Evolutionary conservation across 1,140 invertebrate species (phyloP).

Genomic region (Pemphigus obesinymphae): DNA sequence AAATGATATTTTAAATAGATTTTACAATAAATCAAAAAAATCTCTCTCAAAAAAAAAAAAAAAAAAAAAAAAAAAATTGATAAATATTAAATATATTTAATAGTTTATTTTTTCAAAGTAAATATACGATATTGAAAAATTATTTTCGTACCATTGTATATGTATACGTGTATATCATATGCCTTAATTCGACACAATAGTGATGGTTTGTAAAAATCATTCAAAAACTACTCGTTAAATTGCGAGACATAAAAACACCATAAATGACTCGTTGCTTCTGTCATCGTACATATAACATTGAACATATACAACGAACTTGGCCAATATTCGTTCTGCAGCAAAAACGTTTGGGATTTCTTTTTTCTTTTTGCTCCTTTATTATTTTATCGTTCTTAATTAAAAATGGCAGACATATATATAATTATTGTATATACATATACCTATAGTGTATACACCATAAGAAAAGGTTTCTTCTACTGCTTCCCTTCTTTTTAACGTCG

Average conservation of each 20-base stretch:
- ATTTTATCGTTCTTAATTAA: not conserved
- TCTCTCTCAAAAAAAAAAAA: no score
- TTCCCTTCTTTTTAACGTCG: no score
- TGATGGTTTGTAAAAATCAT: not conserved
- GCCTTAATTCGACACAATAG: not conserved
- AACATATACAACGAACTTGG: not conserved
- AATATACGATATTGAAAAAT: no score
- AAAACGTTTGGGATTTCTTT: not conserved
- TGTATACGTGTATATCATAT: no score
- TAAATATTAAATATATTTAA: no score
- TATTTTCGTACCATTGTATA: no score
- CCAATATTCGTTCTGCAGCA: not conserved
- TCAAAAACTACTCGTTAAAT: not conserved
- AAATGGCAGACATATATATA: not conserved
- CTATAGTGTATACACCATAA: no score
- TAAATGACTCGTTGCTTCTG: not conserved
- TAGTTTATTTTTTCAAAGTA: no score
- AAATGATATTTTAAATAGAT: no score
- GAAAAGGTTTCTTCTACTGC: not conserved
- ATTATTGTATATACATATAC: not conserved
- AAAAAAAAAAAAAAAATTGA: no score
- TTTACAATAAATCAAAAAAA: no score
- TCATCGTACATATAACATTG: not conserved
- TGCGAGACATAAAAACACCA: not conserved
- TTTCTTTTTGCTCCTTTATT: not conserved